phyloP scores from a whole-genome alignment of 2,797 vertebrate genomes.

The Poecilia gillii region DNA sequence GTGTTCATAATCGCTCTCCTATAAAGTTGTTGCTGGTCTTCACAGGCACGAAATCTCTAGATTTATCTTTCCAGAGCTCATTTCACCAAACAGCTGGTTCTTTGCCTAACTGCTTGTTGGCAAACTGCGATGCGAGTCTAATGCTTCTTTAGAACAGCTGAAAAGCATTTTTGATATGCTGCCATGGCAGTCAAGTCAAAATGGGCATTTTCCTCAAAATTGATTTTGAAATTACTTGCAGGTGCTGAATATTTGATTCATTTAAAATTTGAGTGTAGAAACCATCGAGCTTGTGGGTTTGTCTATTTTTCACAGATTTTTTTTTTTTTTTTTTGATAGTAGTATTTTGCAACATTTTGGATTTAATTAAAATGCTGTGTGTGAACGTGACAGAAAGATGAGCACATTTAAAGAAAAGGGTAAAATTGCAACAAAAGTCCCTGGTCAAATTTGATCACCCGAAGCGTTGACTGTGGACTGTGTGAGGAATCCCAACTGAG shows the following conservation, averaged over 20 bases:
- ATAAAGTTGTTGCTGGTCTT: not conserved
- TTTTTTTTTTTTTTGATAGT: no score
- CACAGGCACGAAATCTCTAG: not conserved
- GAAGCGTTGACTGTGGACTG: not conserved
- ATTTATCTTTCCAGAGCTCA: not conserved
- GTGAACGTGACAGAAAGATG: constrained; percentile 13
- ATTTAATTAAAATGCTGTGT: not conserved
- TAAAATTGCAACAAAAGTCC: constrained; percentile 10
- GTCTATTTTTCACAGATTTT: not conserved
- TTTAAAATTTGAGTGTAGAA: not conserved
- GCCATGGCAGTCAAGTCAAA: not conserved
- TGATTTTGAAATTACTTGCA: not conserved
- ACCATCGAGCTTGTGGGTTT: not conserved
- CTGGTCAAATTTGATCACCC: constrained; percentile 10
- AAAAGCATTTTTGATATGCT: constrained; percentile 1
- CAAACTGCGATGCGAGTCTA: not conserved
- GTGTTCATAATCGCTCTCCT: not conserved
- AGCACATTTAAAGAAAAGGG: constrained; percentile 2
- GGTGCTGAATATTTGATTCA: not conserved
- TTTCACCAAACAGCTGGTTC: not conserved
- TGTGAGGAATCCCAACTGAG: constrained; percentile 15
- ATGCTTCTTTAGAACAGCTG: not conserved
- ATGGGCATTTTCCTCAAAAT: not conserved
- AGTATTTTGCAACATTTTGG: not conserved
- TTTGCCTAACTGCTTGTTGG: not conserved